These are phyloP conservation scores for Sarcophaga caerulescens DNA, from an alignment of 2,888 invertebrate genomes.

Conservation along the genomic window DNA sequence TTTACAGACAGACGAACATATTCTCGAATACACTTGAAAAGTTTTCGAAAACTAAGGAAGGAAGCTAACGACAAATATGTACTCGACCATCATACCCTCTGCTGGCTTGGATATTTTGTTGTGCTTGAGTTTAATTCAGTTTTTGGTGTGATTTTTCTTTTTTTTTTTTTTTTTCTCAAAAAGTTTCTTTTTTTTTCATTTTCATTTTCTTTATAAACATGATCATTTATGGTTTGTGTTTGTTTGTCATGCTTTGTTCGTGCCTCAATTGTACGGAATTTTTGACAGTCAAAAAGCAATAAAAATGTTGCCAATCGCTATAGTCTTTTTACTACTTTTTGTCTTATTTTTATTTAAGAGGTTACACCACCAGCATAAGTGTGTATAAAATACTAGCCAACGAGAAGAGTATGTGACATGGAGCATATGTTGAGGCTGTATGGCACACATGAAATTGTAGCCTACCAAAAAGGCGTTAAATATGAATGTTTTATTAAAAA, in stretches of 20 bases:
- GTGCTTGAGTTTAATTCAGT: constrained; percentile 15
- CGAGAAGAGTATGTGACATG: constrained; percentile 49
- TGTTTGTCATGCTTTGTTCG: background rate
- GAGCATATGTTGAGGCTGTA: constrained; percentile 62
- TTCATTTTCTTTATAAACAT: constrained; percentile 6
- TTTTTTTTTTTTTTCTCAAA: background rate
- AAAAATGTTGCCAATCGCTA: constrained; percentile 72
- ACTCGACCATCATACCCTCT: constrained; percentile 21
- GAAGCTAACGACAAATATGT: constrained; percentile 67
- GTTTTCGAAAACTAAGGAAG: constrained; percentile 66
- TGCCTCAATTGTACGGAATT: constrained; percentile 56
- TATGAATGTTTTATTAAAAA: constrained; percentile 28
- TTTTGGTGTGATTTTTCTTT: background rate
- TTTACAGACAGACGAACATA: constrained; percentile 12
- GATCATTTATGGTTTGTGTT: constrained; percentile 47
- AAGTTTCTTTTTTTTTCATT: background rate
- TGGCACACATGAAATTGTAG: constrained; percentile 36
- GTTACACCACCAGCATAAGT: too few species aligned
- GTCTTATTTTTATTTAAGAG: constrained; percentile 50
- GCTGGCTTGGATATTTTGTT: constrained; percentile 17
- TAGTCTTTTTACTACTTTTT: constrained; percentile 19
- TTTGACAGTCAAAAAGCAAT: constrained; percentile 70
- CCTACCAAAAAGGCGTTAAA: constrained; percentile 60
- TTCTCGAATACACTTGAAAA: constrained; percentile 63
- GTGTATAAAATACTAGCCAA: constrained; percentile 4